These are phyloP conservation scores for Rhynchotus rufescens DNA, from an alignment of 2,797 vertebrate genomes.

Conservation along the genomic window DNA sequence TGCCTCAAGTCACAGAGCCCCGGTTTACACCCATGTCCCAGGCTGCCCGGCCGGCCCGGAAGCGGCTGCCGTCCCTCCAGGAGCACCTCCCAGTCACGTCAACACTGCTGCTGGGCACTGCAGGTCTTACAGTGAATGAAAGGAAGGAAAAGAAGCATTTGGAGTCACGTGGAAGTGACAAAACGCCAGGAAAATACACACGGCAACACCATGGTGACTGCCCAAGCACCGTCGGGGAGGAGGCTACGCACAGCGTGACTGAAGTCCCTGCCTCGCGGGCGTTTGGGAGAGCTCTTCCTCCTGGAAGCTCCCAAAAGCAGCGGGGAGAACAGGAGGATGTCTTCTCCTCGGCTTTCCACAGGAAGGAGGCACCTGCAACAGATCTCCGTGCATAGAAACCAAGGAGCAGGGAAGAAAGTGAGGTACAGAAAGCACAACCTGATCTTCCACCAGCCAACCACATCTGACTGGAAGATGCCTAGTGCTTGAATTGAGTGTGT, in stretches of 20 bases:
- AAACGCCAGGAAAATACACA: conserved; percentile 1
- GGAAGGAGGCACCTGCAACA: background rate
- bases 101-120: background rate
- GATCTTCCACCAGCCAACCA: background rate
- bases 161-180: background rate
- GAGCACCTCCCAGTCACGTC: background rate
- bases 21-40: background rate
- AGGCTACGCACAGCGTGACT: background rate
- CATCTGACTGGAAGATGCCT: background rate
- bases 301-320: background rate
- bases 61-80: background rate
- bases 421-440: background rate
- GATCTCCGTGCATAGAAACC: background rate
- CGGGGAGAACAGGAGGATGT: background rate
- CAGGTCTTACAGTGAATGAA: background rate
- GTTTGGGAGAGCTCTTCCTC: background rate
- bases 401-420: background rate
- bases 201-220: background rate
- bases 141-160: conserved; percentile 48
- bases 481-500: accelerated
- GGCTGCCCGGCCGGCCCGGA: background rate
- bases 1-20: accelerated
- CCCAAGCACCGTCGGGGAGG: background rate
- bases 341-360: background rate
- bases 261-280: background rate